phyloP scores from a whole-genome alignment of 2,113 vertebrate genomes.

The Procavia capensis region DNA sequence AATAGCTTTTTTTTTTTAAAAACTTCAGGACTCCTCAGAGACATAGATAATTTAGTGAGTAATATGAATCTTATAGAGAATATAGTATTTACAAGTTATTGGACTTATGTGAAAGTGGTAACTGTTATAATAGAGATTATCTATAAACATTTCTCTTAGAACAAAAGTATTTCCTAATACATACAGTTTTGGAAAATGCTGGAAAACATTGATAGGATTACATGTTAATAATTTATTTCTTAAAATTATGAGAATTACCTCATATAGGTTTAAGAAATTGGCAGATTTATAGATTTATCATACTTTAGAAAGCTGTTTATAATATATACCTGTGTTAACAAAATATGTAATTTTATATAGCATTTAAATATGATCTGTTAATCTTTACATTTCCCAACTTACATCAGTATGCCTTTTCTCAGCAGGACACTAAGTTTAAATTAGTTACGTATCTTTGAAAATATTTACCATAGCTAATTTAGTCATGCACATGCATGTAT shows the following conservation, averaged over 20 bases:
- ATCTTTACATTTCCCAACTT: not conserved
- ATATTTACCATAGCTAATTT: not conserved
- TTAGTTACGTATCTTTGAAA: not conserved
- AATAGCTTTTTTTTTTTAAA: not conserved
- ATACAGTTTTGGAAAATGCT: not conserved
- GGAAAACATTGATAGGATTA: not conserved
- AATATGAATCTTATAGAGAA: not conserved
- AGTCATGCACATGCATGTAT: not conserved
- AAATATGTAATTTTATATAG: not conserved
- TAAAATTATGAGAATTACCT: not conserved
- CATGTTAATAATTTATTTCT: not conserved
- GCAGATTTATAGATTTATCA: not conserved
- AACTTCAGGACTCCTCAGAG: not conserved
- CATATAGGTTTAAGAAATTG: not conserved
- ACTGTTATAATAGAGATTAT: not conserved
- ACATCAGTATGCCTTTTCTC: not conserved
- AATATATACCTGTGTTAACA: not conserved
- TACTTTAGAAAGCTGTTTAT: not conserved
- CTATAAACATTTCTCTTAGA: not conserved
- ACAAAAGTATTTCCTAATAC: not conserved
- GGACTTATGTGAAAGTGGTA: not conserved
- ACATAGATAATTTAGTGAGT: constrained; percentile 3
- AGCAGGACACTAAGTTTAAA: not conserved
- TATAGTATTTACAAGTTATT: not conserved
- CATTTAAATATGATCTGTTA: not conserved